A percentile compares a stretch with the other conserved stretches of the same genome.
phyloP scores from a whole-genome alignment of 1,140 invertebrate species.

The Catajapyx aquilonaris region DNA sequence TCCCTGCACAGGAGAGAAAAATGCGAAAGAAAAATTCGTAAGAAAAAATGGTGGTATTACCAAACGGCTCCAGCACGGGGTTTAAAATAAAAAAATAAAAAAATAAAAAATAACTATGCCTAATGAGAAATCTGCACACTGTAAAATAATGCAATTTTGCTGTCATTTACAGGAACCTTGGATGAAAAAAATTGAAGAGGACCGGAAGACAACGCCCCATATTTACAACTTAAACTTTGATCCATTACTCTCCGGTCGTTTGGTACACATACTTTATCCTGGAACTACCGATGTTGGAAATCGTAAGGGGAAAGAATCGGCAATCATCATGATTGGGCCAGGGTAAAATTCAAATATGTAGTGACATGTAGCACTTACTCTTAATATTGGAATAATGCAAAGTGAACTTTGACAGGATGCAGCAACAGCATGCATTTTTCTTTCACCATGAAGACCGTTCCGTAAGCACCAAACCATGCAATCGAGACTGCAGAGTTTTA shows the following conservation, averaged over 20 bases:
- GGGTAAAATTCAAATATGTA: conserved; percentile 18
- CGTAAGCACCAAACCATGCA: conserved; percentile 24
- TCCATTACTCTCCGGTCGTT: conserved; percentile 29
- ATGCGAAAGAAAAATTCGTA: too few relatives aligned
- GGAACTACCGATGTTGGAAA: conserved; percentile 27
- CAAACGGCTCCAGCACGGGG: too few relatives aligned
- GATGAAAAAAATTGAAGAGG: conserved; percentile 21
- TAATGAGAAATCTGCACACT: too few relatives aligned
- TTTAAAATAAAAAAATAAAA: too few relatives aligned
- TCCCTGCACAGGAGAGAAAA: too few relatives aligned
- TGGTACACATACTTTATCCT: conserved; percentile 29
- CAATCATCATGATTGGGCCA: conserved; percentile 30
- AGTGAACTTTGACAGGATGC: conserved; percentile 22
- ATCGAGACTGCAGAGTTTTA: conserved; percentile 25
- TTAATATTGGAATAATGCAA: neutral
- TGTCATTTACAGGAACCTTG: conserved; percentile 9
- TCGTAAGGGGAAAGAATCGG: conserved; percentile 19
- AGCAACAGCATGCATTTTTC: conserved; percentile 30
- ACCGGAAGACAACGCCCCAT: conserved; percentile 28
- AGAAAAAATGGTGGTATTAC: too few relatives aligned
- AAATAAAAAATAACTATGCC: too few relatives aligned
- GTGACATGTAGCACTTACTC: neutral
- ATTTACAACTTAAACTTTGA: conserved; percentile 38
- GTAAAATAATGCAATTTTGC: too few relatives aligned
- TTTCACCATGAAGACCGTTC: conserved; percentile 18